These are phyloP conservation scores for Protonibea diacanthus DNA, from an alignment of 2,797 vertebrate species.

Conservation along the genomic window DNA sequence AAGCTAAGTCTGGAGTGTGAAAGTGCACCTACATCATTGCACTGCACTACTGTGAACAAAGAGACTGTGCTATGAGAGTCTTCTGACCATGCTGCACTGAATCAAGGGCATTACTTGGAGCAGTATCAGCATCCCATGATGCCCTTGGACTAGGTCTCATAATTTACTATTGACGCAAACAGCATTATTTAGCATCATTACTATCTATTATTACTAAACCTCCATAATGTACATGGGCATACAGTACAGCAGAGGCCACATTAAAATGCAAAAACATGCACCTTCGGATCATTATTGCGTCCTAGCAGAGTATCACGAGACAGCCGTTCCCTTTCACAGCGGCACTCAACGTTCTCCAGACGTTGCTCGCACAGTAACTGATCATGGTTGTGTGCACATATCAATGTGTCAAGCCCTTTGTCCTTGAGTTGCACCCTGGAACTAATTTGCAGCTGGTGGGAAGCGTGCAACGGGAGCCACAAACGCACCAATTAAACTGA, in stretches of 20 bases:
- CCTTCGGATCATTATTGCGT: slow-evolving; percentile 45
- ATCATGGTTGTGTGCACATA: slow-evolving; percentile 68
- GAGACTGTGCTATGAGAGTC: slow-evolving; percentile 58
- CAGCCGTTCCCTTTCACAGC: slow-evolving; percentile 39
- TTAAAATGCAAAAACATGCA: slow-evolving; percentile 43
- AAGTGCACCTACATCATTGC: slow-evolving; percentile 49
- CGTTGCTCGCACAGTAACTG: slow-evolving; percentile 38
- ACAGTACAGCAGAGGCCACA: neutral
- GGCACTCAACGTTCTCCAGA: slow-evolving; percentile 39
- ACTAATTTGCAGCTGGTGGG: slow-evolving; percentile 75
- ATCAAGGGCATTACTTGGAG: slow-evolving; percentile 31
- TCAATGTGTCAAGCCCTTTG: slow-evolving; percentile 77
- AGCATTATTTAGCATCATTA: slow-evolving; percentile 34
- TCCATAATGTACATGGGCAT: slow-evolving; percentile 8
- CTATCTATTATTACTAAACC: slow-evolving; percentile 36
- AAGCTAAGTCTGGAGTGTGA: slow-evolving; percentile 45
- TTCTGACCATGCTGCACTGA: slow-evolving; percentile 18
- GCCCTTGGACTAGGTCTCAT: slow-evolving; percentile 27
- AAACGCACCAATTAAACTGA: slow-evolving; percentile 81
- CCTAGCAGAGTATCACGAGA: slow-evolving; percentile 29
- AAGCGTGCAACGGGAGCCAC: slow-evolving; percentile 49
- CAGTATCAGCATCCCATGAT: slow-evolving; percentile 19
- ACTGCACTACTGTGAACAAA: slow-evolving; percentile 65
- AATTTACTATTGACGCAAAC: slow-evolving; percentile 54
- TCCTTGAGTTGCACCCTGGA: slow-evolving; percentile 74